These are phyloP conservation scores for Antigone vipio DNA, from an alignment of 2,113 vertebrate species.

Conservation along the genomic window DNA sequence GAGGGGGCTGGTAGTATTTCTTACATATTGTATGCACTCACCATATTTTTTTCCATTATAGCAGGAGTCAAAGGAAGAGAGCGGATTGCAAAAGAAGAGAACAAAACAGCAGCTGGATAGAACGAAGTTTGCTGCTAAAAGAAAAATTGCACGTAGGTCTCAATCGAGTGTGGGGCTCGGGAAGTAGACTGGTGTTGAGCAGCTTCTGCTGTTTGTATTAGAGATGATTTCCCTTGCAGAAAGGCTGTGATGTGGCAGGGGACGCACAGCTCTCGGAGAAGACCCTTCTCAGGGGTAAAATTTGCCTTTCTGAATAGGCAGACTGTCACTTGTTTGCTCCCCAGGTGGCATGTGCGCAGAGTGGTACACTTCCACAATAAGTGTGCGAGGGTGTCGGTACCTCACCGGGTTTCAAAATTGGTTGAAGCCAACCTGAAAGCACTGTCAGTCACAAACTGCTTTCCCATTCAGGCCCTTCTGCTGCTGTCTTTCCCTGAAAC, in stretches of 20 bases:
- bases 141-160: slow-evolving; percentile 81
- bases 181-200: neutral
- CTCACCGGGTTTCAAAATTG: neutral
- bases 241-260: neutral
- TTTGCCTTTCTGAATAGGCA: neutral
- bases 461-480: neutral
- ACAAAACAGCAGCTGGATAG: slow-evolving; percentile 70
- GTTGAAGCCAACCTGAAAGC: neutral
- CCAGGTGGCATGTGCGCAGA: fast-evolving
- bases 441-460: neutral
- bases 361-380: neutral
- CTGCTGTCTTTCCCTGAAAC: slow-evolving; percentile 16
- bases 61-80: slow-evolving; percentile 75
- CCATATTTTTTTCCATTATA: slow-evolving; percentile 61
- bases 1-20: neutral
- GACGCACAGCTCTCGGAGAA: neutral
- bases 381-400: neutral
- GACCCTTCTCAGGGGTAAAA: neutral
- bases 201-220: neutral
- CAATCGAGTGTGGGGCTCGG: neutral
- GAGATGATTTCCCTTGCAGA: neutral
- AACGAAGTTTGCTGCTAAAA: slow-evolving; percentile 72
- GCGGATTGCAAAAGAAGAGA: slow-evolving; percentile 70
- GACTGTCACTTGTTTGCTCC: neutral
- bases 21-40: slow-evolving; percentile 27